Evolutionary conservation across 2,113 vertebrate species (phyloP).

Genomic region (Dicaeum eximium): DNA sequence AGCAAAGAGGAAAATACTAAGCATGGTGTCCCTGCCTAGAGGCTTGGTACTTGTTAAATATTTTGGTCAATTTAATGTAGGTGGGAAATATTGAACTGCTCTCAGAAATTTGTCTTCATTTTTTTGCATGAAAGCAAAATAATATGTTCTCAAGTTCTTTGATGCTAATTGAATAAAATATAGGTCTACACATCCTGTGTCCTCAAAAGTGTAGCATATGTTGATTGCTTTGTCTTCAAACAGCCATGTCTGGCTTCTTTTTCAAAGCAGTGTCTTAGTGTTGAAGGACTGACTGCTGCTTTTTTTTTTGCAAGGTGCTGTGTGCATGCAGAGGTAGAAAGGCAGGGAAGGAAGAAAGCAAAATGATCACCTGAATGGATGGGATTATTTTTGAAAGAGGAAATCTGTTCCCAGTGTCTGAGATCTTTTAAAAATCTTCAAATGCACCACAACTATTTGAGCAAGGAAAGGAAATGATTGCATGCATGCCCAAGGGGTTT

Average conservation of each 20-base stretch:
- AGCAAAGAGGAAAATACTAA: slow-evolving; percentile 64
- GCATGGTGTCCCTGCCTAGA: slow-evolving; percentile 67
- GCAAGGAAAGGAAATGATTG: not conserved
- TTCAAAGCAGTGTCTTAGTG: not conserved
- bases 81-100: not conserved
- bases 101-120: slow-evolving; percentile 3
- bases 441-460: not conserved
- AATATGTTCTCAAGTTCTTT: slow-evolving; percentile 47
- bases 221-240: slow-evolving; percentile 55
- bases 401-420: not conserved
- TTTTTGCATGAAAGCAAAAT: not conserved
- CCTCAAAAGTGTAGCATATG: slow-evolving; percentile 52
- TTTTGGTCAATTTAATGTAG: slow-evolving; percentile 68
- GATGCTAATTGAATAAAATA: slow-evolving; percentile 70
- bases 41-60: slow-evolving; percentile 78
- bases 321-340: not conserved
- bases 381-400: slow-evolving; percentile 10
- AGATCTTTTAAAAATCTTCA: slow-evolving; percentile 12
- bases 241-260: not conserved
- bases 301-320: not conserved
- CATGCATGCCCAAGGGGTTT: not conserved
- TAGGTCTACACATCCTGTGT: slow-evolving; percentile 53
- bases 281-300: not conserved
- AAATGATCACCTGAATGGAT: slow-evolving; percentile 26
- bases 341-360: not conserved